Evolutionary conservation across 1,140 invertebrate genomes (phyloP).

Genomic region (Babylonia areolata): DNA sequence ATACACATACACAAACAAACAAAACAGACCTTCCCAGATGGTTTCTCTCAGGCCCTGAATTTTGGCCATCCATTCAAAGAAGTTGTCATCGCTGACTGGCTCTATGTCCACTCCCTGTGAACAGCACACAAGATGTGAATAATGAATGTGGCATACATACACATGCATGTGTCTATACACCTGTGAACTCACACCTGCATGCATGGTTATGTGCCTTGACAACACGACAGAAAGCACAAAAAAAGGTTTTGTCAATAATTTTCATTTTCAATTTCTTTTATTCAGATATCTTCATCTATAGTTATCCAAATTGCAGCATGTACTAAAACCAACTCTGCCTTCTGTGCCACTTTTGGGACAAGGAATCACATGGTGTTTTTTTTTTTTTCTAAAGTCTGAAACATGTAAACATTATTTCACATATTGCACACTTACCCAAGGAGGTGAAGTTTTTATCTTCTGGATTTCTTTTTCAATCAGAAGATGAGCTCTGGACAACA

Average conservation of each 20-base stretch:
- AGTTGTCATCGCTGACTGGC: conserved; percentile 64
- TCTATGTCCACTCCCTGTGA: conserved; percentile 67
- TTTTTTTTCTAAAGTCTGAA: too few species aligned
- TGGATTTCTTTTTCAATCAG: conserved; percentile 69
- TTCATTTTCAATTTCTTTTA: too few species aligned
- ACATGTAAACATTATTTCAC: background rate
- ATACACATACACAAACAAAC: background rate
- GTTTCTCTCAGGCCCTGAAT: conserved; percentile 66
- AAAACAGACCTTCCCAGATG: conserved; percentile 70
- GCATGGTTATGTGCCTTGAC: background rate
- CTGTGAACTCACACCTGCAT: background rate
- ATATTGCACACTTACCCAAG: conserved; percentile 60
- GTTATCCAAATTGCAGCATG: too few species aligned
- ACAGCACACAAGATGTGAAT: background rate
- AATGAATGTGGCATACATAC: background rate
- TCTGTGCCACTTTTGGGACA: too few species aligned
- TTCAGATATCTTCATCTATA: too few species aligned
- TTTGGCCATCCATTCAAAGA: conserved; percentile 73
- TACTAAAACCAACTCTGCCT: too few species aligned
- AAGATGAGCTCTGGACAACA: conserved; percentile 71
- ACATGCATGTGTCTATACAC: background rate
- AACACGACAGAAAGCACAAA: background rate
- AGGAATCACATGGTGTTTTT: too few species aligned
- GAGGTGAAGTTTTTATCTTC: conserved; percentile 55
- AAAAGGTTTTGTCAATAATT: background rate